These are phyloP conservation scores for Mustelus asterias DNA, from an alignment of 2,113 vertebrate genomes.

Conservation along the genomic window DNA sequence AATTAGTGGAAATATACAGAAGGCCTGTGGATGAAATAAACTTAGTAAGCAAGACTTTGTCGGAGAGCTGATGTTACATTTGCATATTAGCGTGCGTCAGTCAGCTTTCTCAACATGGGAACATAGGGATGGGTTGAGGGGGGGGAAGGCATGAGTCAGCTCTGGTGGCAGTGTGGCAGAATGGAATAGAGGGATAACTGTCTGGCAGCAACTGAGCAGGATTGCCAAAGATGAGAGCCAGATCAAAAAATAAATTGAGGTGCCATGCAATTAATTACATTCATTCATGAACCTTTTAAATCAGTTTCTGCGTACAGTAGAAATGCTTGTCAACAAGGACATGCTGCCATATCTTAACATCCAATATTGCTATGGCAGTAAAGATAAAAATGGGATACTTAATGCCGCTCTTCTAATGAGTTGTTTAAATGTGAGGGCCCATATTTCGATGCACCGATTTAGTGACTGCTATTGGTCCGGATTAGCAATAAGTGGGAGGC, in stretches of 20 bases:
- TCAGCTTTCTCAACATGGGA: too few relatives aligned
- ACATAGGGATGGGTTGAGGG: neutral
- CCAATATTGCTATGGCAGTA: neutral
- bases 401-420: neutral
- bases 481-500: neutral
- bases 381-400: neutral
- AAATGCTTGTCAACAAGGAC: neutral
- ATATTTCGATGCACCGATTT: neutral
- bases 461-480: neutral
- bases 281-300: neutral
- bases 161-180: neutral
- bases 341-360: neutral
- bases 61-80: too few relatives aligned
- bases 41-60: too few relatives aligned
- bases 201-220: neutral
- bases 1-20: neutral
- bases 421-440: neutral
- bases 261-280: neutral
- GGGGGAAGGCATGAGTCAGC: neutral
- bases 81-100: too few relatives aligned
- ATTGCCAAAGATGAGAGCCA: neutral
- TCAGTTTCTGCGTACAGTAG: neutral
- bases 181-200: neutral
- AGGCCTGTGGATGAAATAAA: neutral
- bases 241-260: neutral